phyloP scores from a whole-genome alignment of 1,140 invertebrate genomes.

The Arctopsyche grandis region DNA sequence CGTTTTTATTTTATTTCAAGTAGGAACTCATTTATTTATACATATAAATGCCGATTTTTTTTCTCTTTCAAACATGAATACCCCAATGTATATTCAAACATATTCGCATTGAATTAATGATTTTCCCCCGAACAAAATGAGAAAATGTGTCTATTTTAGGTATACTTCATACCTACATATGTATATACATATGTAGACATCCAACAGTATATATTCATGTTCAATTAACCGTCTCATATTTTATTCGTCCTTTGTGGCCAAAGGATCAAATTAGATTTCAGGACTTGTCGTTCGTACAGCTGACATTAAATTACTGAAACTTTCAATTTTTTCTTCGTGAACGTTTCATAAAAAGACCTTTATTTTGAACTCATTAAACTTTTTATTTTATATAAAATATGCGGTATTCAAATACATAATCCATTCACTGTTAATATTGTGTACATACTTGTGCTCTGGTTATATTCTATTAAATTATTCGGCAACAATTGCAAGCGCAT shows the following conservation, averaged over 20 bases:
- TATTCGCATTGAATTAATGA: slow-evolving; percentile 31
- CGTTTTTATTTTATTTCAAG: too few relatives aligned
- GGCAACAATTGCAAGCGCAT: background rate
- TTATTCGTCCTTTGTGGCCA: slow-evolving; percentile 20
- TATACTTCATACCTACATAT: background rate
- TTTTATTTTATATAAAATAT: too few relatives aligned
- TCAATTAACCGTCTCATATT: slow-evolving; percentile 33
- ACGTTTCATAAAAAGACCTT: too few relatives aligned
- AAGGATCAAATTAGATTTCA: slow-evolving; percentile 24
- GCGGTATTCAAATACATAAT: too few relatives aligned
- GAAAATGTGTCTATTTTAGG: background rate
- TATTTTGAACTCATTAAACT: too few relatives aligned
- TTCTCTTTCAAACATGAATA: background rate
- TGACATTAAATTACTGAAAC: background rate
- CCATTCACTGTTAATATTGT: too few relatives aligned
- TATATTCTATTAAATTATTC: background rate
- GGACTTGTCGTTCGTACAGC: background rate
- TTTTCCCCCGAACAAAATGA: background rate
- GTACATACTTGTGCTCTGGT: background rate
- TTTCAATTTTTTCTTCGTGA: background rate
- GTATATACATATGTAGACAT: too few relatives aligned
- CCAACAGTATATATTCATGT: too few relatives aligned
- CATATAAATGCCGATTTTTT: background rate
- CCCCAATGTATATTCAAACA: slow-evolving; percentile 3
- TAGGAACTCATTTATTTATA: too few relatives aligned